Percentiles rank a stretch among this genome's conserved stretches.
Evolutionary conservation across 2,113 vertebrate genomes (phyloP).

Genomic region (Sigmodon hispidus): DNA sequence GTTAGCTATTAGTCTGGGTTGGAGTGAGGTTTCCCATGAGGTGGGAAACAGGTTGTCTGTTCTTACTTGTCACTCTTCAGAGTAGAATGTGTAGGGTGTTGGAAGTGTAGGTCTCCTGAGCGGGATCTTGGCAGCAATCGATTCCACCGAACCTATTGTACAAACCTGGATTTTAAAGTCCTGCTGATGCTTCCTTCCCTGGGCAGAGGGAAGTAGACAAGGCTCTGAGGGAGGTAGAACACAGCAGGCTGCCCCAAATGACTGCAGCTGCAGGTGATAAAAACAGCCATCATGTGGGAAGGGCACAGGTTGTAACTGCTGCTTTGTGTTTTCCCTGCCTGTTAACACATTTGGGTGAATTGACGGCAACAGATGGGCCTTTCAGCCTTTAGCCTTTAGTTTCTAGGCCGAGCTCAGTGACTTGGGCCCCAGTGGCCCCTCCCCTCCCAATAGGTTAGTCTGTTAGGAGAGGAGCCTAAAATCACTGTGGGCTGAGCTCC

Average conservation of each 20-base stretch:
- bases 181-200: neutral
- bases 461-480: neutral
- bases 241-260: conserved; percentile 70
- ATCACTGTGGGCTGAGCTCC: neutral
- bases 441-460: neutral
- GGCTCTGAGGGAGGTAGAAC: conserved; percentile 67
- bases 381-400: conserved; percentile 29
- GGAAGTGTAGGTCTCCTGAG: neutral
- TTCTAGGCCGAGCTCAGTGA: neutral
- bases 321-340: conserved; percentile 54
- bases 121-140: neutral
- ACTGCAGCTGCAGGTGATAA: conserved; percentile 82
- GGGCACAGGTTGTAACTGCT: conserved; percentile 33
- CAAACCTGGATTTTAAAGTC: conserved; percentile 65
- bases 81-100: neutral
- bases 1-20: neutral
- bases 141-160: conserved; percentile 52
- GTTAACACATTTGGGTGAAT: conserved; percentile 51
- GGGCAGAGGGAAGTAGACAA: conserved; percentile 62
- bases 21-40: neutral
- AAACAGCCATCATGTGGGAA: conserved; percentile 59
- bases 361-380: conserved; percentile 64
- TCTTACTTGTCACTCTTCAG: neutral
- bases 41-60: neutral
- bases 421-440: neutral